Evolutionary conservation across 2,797 vertebrate species (phyloP).

Genomic region (Gambusia yucatana): DNA sequence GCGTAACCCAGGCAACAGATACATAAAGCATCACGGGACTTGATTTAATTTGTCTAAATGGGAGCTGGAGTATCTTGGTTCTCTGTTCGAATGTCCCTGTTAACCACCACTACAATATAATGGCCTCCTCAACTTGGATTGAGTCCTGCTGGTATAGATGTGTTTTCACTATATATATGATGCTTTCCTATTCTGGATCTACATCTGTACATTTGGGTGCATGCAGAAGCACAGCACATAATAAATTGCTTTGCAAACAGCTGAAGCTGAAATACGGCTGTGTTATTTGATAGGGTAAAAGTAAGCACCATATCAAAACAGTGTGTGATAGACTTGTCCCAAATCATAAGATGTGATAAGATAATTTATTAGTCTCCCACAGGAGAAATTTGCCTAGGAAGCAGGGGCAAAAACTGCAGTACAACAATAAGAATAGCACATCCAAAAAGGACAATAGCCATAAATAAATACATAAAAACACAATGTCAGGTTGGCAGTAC

Average conservation of each 20-base stretch:
- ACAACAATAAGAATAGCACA: too few relatives aligned
- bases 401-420: too few relatives aligned
- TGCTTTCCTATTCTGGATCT: conserved; percentile 33
- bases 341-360: neutral
- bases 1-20: conserved; percentile 81
- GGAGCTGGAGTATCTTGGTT: conserved; percentile 82
- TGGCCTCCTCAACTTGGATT: conserved; percentile 81
- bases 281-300: conserved; percentile 13
- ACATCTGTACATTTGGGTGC: neutral
- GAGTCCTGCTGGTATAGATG: conserved; percentile 68
- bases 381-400: too few relatives aligned
- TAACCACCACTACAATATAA: conserved; percentile 86
- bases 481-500: too few relatives aligned
- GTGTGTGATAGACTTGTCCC: conserved; percentile 18
- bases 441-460: too few relatives aligned
- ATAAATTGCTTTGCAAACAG: conserved; percentile 17
- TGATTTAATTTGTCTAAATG: conserved; percentile 86
- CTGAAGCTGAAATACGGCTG: neutral
- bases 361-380: too few relatives aligned
- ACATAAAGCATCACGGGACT: conserved; percentile 80
- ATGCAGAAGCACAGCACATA: neutral
- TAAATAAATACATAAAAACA: too few relatives aligned
- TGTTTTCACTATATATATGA: conserved; percentile 59
- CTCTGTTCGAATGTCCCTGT: conserved; percentile 84
- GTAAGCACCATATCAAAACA: conserved; percentile 14